These are phyloP conservation scores for Eupithecia centaureata DNA, from an alignment of 2,888 invertebrate species.

Conservation along the genomic window DNA sequence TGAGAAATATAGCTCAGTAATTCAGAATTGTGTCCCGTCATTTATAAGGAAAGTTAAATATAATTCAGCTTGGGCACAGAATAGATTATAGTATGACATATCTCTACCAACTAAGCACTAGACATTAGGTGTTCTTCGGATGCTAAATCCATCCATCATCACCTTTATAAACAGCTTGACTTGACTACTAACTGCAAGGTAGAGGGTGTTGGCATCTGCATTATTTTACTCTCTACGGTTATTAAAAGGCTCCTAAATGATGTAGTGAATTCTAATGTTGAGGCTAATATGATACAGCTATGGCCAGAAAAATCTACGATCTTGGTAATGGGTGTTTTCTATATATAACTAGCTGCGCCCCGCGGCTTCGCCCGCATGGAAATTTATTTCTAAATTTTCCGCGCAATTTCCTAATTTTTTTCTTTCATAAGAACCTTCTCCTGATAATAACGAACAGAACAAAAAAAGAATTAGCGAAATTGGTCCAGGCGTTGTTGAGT, in stretches of 20 bases:
- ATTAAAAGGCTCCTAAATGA: neutral
- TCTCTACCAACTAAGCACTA: neutral
- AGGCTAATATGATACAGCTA: neutral
- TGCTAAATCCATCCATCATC: neutral
- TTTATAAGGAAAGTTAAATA: neutral
- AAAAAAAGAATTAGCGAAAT: too few species aligned
- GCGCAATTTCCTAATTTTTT: too few species aligned
- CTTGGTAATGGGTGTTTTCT: too few species aligned
- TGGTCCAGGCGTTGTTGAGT: too few species aligned
- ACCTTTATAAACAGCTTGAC: neutral
- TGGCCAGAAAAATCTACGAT: neutral
- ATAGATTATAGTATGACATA: neutral
- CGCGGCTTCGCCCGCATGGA: too few species aligned
- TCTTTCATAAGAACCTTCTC: too few species aligned
- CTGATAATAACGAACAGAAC: too few species aligned
- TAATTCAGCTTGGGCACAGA: neutral
- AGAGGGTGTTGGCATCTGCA: neutral
- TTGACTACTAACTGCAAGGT: neutral
- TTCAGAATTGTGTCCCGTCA: neutral
- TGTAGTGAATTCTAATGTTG: neutral
- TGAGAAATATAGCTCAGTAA: conserved; percentile 10
- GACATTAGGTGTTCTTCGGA: neutral
- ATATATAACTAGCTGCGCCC: too few species aligned
- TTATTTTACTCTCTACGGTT: neutral
- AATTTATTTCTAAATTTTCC: too few species aligned